Evolutionary conservation across 2,113 vertebrate species (phyloP), one percentile per base, ranked within the genome.

Genomic region (Camarhynchus parvulus): DNA sequence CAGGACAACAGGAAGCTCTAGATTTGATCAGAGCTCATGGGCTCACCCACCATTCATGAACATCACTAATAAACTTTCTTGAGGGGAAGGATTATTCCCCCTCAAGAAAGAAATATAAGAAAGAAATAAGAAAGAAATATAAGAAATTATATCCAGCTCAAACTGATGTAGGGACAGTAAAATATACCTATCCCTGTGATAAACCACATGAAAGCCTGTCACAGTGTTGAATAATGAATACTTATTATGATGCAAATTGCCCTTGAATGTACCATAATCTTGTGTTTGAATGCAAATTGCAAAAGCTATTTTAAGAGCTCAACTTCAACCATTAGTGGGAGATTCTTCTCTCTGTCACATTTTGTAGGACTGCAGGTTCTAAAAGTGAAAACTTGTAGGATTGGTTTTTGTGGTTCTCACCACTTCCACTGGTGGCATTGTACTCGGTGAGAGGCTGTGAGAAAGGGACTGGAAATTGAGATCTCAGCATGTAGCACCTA

Each of bases 171-270:
- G 31, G 22, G 27, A 44, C 27, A 67, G 21, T 17, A 49, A 70
- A 74, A 66, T n/a, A 35, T 14, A 47, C 23, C 6, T 56, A 14
- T 14, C 21, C 20, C 28, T n/a, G 20, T 17, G 17, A 83, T 33
- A 68, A 83, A 15, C 13, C 28, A n/a, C 25, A 11, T 6, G 17
- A 69, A 66, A 31, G 7, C 5, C 20, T 39, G 31, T 33, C 42
- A 42, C 8, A 37, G 20, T 19, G 41, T 2, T 28, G 6, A 6
- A 9, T 41, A 49, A 75, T 7, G 7, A 64, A 58, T 39, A 44
- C 18, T 61, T 62, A 19, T 31, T 5, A 4, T 2, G 0, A 61
- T 24, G 6, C 0, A 3, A 83, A 69, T 21, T 13, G 11, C 2
- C 7, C 19, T 80, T 46, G 49, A 79, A 66, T 7, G 7, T 35